Conservation (phyloP, 1,140 invertebrate genomes). For the Rhagoletis pomonella region DNA sequence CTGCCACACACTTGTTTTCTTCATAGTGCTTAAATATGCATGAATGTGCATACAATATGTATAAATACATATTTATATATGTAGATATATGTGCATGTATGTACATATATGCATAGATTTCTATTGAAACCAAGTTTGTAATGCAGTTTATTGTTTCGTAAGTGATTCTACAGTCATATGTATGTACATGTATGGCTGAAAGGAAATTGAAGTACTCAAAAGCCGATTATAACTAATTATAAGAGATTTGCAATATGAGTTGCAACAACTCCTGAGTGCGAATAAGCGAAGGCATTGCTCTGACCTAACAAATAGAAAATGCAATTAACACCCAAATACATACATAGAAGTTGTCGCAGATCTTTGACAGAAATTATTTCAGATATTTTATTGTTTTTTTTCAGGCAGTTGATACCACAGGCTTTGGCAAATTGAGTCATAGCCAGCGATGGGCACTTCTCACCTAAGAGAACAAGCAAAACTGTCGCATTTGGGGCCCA, state of each 20-base stretch:
- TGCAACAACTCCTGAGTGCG: no score
- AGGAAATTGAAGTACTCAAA: slow-evolving; percentile 19
- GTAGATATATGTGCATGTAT: not conserved
- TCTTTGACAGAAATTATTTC: no score
- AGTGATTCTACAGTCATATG: not conserved
- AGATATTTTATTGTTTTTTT: no score
- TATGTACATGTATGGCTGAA: not conserved
- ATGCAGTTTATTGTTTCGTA: slow-evolving; percentile 5
- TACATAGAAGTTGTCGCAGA: no score
- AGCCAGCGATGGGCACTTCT: no score
- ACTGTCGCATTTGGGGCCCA: no score
- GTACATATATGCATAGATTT: not conserved
- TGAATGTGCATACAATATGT: not conserved
- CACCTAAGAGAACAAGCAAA: no score
- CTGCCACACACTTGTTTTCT: not conserved
- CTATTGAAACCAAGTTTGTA: not conserved
- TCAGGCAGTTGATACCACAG: no score
- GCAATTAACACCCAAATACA: no score
- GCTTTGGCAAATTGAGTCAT: no score
- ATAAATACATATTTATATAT: not conserved
- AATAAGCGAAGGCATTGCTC: no score
- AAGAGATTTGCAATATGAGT: not conserved
- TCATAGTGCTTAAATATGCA: not conserved
- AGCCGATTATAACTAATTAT: slow-evolving; percentile 54
- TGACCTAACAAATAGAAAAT: no score